Evolutionary conservation across 2,888 invertebrate species (phyloP), one percentile per base, ranked within the genome.

Genomic region (Xanthia icteritia): DNA sequence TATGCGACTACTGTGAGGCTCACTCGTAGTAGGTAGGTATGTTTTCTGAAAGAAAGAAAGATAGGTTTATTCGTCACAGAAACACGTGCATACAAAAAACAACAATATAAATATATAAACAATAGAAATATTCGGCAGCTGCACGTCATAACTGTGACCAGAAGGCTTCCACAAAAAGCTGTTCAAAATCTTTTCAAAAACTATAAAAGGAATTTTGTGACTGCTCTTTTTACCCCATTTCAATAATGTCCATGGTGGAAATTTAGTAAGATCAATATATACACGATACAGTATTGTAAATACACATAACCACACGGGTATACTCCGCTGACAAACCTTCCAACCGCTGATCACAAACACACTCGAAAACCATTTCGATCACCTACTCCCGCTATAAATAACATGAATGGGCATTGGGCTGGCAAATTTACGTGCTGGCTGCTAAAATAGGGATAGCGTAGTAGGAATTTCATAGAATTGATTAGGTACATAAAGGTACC

Each of bases 381-480:
- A 76, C 66, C 42, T 68, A 51, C 39, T 65, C 56, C 42, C 45
- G n/a, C 65, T 60, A 86, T 86, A 85, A 85, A 86, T 78, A 74
- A 78, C 80, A 42, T 65, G 64, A 86, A 85, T 31, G 31, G 31
- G 31, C n/a, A n/a, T n/a, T 75, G 77, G 77, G 51, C 56, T 74
- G 23, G 39, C n/a, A 79, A 76, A 82, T 78, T 83, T 86, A 85
- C 74, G 67, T 78, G 80, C 36, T 58, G 36, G 6, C 58, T 58
- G 51, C 60, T 77, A 64, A 78, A 78, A 84, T 67, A 73, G 64
- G 72, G 72, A 64, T 68, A 58, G 31, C 56, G 8, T 42, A 51
- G 39, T 5, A 39, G 70, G 23, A 70, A 77, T 70, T 56, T 82
- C 45, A 36, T 63, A 82, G 83, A 48, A 79, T 39, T n/a, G 23